Evolutionary conservation across 2,888 invertebrate genomes (phyloP), one percentile per base, ranked within the genome.

Genomic region (Dysmachus trigonus): DNA sequence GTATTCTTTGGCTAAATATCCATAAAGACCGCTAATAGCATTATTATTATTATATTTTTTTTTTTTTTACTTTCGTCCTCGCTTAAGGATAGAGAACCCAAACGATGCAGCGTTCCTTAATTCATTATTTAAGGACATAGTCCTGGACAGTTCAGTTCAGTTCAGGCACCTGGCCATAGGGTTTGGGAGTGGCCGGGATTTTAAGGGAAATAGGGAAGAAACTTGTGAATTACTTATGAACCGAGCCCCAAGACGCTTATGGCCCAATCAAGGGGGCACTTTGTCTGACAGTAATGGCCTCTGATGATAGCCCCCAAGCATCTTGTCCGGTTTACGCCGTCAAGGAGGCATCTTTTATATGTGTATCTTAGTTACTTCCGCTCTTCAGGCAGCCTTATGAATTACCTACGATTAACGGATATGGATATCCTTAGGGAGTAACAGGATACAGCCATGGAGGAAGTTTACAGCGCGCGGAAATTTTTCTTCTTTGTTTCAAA

Each of bases 1-100:
- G 71, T 71, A 10, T 41, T 30, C 35, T 83, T 83, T 27, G 1
- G 71, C 72, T 71, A 83, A 83, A 83, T 83, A 83, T 72, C 83
- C 83, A 83, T 83, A 83, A 83, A 72, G 30, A 72, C 18, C 83
- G 83, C 83, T 83, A 83, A 83, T 83, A 83, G 83, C 30, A 83
- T 72, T 72, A 62, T 13, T 62, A 62, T 72, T n/a, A n/a, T n/a
- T n/a, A n/a, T n/a, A n/a, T n/a, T n/a, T n/a, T n/a, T n/a, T n/a
- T n/a, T n/a, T n/a, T n/a, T 13, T 15, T 41, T 71, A 71, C 62
- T 82, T 82, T 22, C 30, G 13, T 62, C 13, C 62, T 38, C 27
- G 33, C n/a, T 62, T 22, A 13, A 41, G 13, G 10, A 62, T n/a
- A n/a, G n/a, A n/a, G n/a, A 2, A 27, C 22, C 62, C 62, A 22